Percentiles rank a stretch among this genome's conserved stretches.
Evolutionary conservation across 2,888 invertebrate species (phyloP).

Genomic region (Perithous albicinctus): DNA sequence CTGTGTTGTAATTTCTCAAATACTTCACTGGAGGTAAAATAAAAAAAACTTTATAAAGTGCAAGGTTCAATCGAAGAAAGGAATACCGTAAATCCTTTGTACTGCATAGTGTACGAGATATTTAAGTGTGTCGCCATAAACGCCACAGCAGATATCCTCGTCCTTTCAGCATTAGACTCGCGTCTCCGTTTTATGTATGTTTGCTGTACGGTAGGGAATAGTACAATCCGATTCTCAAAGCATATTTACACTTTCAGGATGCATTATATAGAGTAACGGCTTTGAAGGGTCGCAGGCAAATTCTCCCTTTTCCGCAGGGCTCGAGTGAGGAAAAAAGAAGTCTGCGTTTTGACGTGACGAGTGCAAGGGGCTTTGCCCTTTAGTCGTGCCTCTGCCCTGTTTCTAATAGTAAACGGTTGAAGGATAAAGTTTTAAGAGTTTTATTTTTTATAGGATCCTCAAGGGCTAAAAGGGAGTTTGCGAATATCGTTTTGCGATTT

Average conservation of each 20-base stretch:
- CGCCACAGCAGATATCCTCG: conserved; percentile 4
- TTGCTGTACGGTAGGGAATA: background rate
- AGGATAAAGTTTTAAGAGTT: background rate
- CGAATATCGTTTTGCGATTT: background rate
- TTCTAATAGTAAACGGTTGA: background rate
- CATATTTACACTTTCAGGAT: conserved; percentile 13
- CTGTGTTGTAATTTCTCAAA: background rate
- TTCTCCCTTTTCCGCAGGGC: background rate
- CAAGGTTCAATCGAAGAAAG: background rate
- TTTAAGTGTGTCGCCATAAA: conserved; percentile 17
- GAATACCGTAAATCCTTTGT: background rate
- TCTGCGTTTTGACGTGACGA: background rate
- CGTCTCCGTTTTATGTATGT: conserved; percentile 13
- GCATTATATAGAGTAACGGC: background rate
- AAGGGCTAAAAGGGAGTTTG: background rate
- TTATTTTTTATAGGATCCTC: conserved; percentile 16
- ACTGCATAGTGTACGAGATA: background rate
- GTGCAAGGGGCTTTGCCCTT: background rate
- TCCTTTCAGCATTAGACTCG: background rate
- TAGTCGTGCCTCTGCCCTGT: background rate
- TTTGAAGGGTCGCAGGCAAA: conserved; percentile 13
- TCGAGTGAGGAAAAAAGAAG: conserved; percentile 6
- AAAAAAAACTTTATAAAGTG: background rate
- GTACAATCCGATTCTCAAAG: conserved; percentile 12
- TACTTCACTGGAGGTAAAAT: background rate